phyloP scores from a whole-genome alignment of 1,140 invertebrate species.

The Pseudomyrmex sp. region DNA sequence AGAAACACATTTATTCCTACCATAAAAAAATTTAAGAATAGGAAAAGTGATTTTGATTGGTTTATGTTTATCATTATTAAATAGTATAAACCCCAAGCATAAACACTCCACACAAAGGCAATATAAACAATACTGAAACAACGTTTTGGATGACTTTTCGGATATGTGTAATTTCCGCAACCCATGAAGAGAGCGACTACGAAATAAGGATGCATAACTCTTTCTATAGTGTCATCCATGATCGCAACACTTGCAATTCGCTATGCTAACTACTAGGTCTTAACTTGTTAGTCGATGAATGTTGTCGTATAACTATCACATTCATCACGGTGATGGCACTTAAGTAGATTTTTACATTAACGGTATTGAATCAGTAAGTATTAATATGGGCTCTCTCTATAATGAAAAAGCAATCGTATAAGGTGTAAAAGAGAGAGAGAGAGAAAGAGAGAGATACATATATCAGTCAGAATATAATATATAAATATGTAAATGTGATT shows the following conservation, averaged over 20 bases:
- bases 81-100: background rate
- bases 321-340: conserved; percentile 1
- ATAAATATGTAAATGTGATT: no score
- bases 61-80: background rate
- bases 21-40: background rate
- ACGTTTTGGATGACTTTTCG: background rate
- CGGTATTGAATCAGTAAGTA: background rate
- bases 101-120: background rate
- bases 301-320: background rate
- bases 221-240: conserved; percentile 3
- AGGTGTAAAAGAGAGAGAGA: no score
- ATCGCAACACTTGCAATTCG: background rate
- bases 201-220: background rate
- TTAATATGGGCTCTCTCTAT: background rate
- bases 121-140: background rate
- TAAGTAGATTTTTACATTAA: conserved; percentile 20
- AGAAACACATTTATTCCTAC: background rate
- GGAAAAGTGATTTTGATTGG: background rate
- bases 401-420: no score
- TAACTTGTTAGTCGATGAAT: background rate
- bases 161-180: background rate
- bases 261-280: background rate
- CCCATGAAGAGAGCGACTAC: background rate
- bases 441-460: no score
- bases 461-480: no score